Evolutionary conservation across 1,140 invertebrate species (phyloP), one percentile per base, ranked within the genome.

Genomic region (Batillaria attramentaria): DNA sequence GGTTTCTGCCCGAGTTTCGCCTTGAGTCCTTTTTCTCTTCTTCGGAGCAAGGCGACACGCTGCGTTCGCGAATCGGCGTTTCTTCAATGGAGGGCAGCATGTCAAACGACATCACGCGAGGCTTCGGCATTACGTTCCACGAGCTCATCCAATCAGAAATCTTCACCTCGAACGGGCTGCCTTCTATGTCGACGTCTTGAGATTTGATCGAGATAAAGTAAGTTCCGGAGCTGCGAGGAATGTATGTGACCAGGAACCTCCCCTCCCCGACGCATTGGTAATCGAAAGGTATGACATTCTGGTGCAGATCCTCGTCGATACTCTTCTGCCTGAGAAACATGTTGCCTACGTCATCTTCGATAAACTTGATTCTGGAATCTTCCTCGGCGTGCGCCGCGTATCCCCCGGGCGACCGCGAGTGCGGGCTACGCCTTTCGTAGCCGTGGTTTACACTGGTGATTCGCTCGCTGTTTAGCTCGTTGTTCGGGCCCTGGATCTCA

Each of bases 161-260:
- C 54, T 86, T 86, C 2, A 87, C 82, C 42, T 86, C 82, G 66
- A 87, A 88, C 18, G 88, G 87, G 39, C 86, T 87, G 2, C 85
- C 87, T 24, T 85, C 69, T 2, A 89, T 84, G 66, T 74, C 73
- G 16, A 62, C 54, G 16, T 75, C 72, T 35, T 65, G 35, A 24
- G 73, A 75, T 39, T 75, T 75, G 73, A 75, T 75, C 24, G 73
- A 75, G 73, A 75, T 75, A 57, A 83, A 83, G 35, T 90, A 86
- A 20, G 85, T 81, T 4, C 89, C 89, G 0, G 85, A 79, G 35
- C 75, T 86, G 13, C 83, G 66, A 0, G 89, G 88, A 13, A 88
- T 81, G 79, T 86, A 90, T 60, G 84, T 86, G 35, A 89, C 87
- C 31, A 84, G 76, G 74, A 88, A 87, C 5, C 82, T 77, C 8